A percentile compares a stretch with the other conserved stretches of the same genome.
phyloP scores from a whole-genome alignment of 2,113 vertebrate species.

The Nothocercus nigrocapillus region DNA sequence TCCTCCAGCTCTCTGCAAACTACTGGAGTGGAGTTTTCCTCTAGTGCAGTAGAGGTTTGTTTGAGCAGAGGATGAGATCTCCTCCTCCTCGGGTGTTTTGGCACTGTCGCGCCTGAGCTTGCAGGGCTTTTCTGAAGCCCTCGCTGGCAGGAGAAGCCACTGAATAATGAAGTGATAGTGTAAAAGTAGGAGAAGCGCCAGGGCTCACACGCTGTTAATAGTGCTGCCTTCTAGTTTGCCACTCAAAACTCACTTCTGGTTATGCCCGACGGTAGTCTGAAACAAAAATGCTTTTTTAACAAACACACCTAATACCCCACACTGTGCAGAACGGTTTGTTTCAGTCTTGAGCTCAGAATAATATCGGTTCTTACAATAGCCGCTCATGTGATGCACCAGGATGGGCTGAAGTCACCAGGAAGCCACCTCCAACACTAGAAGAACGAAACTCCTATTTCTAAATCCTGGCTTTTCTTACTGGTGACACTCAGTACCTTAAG shows the following conservation, averaged over 20 bases:
- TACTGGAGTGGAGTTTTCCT: neutral
- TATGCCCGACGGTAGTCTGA: neutral
- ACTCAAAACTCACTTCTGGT: neutral
- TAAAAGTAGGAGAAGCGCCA: neutral
- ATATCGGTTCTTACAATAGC: neutral
- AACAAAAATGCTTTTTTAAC: neutral
- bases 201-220: neutral
- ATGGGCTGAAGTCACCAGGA: neutral
- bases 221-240: neutral
- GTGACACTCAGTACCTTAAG: neutral
- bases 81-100: neutral
- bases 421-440: fast-evolving
- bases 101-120: neutral
- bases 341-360: no score
- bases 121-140: neutral
- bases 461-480: neutral
- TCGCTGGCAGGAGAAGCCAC: neutral
- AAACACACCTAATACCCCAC: neutral
- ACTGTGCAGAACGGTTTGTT: neutral
- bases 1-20: neutral
- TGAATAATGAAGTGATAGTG: neutral
- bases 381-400: neutral
- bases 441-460: neutral
- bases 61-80: conserved; percentile 1
- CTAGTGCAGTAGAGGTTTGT: neutral